These are phyloP conservation scores for Sclerurus mexicanus DNA, from an alignment of 2,113 vertebrate genomes.

Conservation along the genomic window DNA sequence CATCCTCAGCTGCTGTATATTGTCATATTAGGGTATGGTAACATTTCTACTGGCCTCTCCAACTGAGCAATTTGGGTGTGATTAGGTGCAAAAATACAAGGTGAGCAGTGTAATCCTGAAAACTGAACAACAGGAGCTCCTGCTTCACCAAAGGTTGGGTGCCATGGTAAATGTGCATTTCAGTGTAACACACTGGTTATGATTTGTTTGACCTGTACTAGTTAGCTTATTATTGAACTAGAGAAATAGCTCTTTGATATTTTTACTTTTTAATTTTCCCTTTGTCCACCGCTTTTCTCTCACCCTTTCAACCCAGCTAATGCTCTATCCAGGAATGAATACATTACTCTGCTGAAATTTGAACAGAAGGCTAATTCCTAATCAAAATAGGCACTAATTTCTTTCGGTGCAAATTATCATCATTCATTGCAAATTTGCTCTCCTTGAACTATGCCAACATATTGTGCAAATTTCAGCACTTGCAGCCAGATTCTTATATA, in stretches of 20 bases:
- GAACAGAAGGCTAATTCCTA: slow-evolving; percentile 74
- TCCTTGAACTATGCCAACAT: slow-evolving; percentile 62
- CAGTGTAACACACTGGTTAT: neutral
- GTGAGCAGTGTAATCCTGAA: neutral
- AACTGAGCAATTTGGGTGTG: neutral
- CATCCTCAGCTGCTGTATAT: neutral
- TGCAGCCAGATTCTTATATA: slow-evolving; percentile 10
- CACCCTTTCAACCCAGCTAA: slow-evolving; percentile 26
- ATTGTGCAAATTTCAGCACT: slow-evolving; percentile 38
- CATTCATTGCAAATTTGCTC: slow-evolving; percentile 73
- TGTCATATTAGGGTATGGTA: neutral
- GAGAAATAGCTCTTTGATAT: neutral
- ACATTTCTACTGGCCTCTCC: neutral
- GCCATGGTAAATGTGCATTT: neutral
- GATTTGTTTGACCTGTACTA: neutral
- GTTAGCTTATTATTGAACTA: neutral
- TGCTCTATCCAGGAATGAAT: slow-evolving; percentile 61
- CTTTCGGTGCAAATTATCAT: slow-evolving; percentile 71
- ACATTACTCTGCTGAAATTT: slow-evolving; percentile 62
- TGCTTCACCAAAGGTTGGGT: neutral
- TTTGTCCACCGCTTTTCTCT: slow-evolving; percentile 41
- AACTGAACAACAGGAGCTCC: neutral
- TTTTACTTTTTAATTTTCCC: slow-evolving; percentile 39
- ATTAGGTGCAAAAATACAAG: neutral
- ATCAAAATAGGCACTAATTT: slow-evolving; percentile 77